These are phyloP conservation scores for Drosophila histrio DNA, from an alignment of 2,888 invertebrate genomes.

Conservation along the genomic window DNA sequence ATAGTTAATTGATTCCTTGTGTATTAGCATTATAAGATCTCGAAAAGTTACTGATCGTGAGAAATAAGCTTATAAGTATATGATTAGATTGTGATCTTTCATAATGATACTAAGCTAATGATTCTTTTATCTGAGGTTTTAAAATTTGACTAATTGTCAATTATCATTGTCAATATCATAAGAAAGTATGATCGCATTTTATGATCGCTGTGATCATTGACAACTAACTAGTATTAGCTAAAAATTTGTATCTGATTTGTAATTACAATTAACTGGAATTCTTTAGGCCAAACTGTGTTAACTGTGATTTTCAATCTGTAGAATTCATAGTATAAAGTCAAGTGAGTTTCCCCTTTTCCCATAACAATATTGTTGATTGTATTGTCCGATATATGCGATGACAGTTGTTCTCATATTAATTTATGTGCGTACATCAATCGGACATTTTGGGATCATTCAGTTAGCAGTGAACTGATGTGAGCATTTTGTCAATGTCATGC, in stretches of 20 bases:
- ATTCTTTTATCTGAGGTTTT: too few relatives aligned
- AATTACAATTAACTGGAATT: background rate
- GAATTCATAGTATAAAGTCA: background rate
- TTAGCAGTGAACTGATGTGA: conserved; percentile 10
- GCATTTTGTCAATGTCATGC: conserved; percentile 70
- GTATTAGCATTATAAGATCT: too few relatives aligned
- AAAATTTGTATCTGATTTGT: background rate
- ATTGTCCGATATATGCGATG: conserved; percentile 5
- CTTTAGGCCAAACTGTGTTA: background rate
- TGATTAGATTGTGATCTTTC: too few relatives aligned
- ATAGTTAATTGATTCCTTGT: too few relatives aligned
- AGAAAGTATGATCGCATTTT: too few relatives aligned
- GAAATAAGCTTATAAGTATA: too few relatives aligned
- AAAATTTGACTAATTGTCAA: too few relatives aligned
- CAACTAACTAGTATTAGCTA: background rate
- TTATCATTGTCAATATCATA: too few relatives aligned
- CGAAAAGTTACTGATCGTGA: too few relatives aligned
- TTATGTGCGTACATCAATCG: conserved; percentile 40
- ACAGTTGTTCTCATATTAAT: conserved; percentile 30
- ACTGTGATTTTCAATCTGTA: background rate
- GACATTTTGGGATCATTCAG: conserved; percentile 22
- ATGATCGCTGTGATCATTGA: background rate
- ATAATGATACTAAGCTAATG: too few relatives aligned
- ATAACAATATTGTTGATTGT: background rate
- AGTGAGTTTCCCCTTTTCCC: background rate